Conservation (phyloP, 2,113 vertebrate species). For the Macroglossus sobrinus region DNA sequence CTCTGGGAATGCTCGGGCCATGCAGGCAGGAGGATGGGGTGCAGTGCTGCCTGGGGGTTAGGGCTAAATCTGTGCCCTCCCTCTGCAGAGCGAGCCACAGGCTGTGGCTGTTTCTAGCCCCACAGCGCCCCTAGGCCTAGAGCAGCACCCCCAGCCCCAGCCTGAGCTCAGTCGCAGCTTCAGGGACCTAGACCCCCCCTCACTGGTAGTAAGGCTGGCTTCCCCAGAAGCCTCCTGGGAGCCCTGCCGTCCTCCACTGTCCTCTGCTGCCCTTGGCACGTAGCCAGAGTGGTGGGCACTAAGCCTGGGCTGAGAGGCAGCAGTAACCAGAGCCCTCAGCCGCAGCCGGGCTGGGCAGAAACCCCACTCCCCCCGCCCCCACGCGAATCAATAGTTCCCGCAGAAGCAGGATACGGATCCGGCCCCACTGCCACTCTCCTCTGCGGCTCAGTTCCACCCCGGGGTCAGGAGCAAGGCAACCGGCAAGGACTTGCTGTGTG, state of each 20-base stretch:
- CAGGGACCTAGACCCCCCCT: not conserved
- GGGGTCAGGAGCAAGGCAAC: not conserved
- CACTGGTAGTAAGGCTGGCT: not conserved
- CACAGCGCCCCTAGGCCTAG: not conserved
- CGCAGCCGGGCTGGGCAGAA: not conserved
- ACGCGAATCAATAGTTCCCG: slow-evolving; percentile 64
- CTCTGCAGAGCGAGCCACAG: not conserved
- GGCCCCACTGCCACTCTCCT: not conserved
- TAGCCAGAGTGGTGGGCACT: slow-evolving; percentile 14
- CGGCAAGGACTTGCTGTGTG: not conserved
- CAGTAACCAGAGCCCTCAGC: slow-evolving; percentile 61
- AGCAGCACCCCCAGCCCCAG: not conserved
- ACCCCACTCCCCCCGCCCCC: not conserved
- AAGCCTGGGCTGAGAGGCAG: slow-evolving; percentile 47
- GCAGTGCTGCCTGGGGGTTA: not conserved
- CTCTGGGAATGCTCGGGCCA: not conserved
- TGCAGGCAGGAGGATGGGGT: not conserved
- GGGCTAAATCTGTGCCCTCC: not conserved
- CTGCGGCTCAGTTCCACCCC: not conserved
- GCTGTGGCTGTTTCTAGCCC: not conserved
- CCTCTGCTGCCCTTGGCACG: slow-evolving; percentile 58
- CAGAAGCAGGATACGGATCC: not conserved
- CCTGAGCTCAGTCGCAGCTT: not conserved
- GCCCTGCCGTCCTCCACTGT: not conserved
- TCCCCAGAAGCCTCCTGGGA: not conserved